Evolutionary conservation across 2,888 invertebrate genomes (phyloP).

Genomic region (Tholera decimalis): DNA sequence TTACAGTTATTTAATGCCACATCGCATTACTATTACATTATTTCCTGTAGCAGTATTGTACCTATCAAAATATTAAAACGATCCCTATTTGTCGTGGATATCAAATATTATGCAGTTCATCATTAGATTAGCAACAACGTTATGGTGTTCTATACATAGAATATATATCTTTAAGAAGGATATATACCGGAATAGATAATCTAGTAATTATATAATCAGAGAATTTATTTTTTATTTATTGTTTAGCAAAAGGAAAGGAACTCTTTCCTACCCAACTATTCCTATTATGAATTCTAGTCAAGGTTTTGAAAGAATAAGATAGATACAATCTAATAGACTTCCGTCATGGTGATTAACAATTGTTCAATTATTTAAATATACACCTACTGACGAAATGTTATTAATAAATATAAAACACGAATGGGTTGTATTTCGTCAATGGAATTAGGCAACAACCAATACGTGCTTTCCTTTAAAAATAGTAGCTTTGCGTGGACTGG

Average conservation of each 20-base stretch:
- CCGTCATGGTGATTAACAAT: slow-evolving; percentile 33
- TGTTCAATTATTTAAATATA: slow-evolving; percentile 44
- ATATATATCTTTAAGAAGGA: background rate
- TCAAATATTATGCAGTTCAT: too few relatives aligned
- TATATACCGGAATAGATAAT: background rate
- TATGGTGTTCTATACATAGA: background rate
- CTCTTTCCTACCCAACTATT: background rate
- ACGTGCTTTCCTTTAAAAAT: slow-evolving; percentile 33
- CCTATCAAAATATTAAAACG: slow-evolving; percentile 23
- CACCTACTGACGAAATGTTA: slow-evolving; percentile 44
- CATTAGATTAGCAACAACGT: background rate
- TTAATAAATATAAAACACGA: slow-evolving; percentile 51
- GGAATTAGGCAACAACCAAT: slow-evolving; percentile 28
- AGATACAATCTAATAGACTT: slow-evolving; percentile 41
- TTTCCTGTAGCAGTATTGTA: slow-evolving; percentile 41
- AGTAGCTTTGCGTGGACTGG: slow-evolving; percentile 46
- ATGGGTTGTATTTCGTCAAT: slow-evolving; percentile 45
- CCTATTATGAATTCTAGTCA: slow-evolving; percentile 34
- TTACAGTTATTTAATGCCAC: slow-evolving; percentile 37
- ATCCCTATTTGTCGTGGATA: background rate
- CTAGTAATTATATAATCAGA: background rate
- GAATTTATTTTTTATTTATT: background rate
- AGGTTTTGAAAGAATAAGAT: slow-evolving; percentile 36
- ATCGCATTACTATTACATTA: slow-evolving; percentile 45
- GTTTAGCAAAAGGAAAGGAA: background rate